phyloP scores from a whole-genome alignment of 2,888 invertebrate species.

The Thecocarcelia acutangulata region DNA sequence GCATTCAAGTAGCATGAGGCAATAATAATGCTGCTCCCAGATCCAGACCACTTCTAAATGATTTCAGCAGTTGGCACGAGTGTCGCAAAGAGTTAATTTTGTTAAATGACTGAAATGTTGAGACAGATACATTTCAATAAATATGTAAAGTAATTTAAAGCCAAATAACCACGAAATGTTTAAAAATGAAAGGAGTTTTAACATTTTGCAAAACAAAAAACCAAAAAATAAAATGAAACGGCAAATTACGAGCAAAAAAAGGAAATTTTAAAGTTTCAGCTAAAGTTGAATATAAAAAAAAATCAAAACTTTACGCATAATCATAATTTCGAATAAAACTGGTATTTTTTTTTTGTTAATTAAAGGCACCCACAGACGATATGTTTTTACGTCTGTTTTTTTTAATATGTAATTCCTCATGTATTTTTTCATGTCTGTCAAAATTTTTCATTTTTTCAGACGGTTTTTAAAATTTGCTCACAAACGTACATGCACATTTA shows the following conservation, averaged over 20 bases:
- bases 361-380: too few species aligned
- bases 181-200: conserved; percentile 37
- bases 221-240: background rate
- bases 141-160: conserved; percentile 51
- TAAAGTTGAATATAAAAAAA: background rate
- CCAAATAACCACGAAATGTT: conserved; percentile 12
- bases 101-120: conserved; percentile 65
- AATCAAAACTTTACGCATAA: too few species aligned
- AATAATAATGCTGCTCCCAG: background rate
- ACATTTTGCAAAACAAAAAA: background rate
- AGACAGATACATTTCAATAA: conserved; percentile 66
- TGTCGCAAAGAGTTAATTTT: conserved; percentile 68
- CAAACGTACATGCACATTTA: too few species aligned
- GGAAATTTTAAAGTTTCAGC: background rate
- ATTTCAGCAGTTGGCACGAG: conserved; percentile 66
- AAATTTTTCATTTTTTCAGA: too few species aligned
- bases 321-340: too few species aligned
- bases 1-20: conserved; percentile 6
- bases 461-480: too few species aligned
- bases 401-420: too few species aligned
- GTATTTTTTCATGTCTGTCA: too few species aligned
- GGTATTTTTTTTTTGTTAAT: too few species aligned
- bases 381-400: too few species aligned
- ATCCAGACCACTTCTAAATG: conserved; percentile 12
- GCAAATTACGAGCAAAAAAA: background rate